Evolutionary conservation across 1,140 invertebrate species (phyloP).

Genomic region (Trachymyrmex cornetzi): DNA sequence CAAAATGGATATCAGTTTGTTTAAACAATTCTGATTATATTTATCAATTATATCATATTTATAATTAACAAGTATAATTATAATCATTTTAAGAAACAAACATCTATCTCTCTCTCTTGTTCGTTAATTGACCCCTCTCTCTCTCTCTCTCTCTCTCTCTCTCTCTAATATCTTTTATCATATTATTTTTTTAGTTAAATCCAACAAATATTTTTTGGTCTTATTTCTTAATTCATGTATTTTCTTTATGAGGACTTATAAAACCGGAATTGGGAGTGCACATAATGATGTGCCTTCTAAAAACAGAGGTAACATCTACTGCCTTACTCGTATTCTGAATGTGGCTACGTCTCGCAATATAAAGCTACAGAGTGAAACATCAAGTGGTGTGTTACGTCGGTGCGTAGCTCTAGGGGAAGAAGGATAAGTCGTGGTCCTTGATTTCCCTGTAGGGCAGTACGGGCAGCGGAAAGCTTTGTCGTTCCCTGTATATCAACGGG

Average conservation of each 20-base stretch:
- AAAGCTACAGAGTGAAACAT: constrained; percentile 26
- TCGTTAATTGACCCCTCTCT: no score
- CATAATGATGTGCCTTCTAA: not conserved
- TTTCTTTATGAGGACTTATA: not conserved
- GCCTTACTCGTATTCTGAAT: not conserved
- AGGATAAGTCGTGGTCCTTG: constrained; percentile 59
- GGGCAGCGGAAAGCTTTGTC: constrained; percentile 21
- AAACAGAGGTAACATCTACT: not conserved
- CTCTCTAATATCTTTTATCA: no score
- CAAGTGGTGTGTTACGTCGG: constrained; percentile 32
- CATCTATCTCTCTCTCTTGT: no score
- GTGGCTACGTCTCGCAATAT: not conserved
- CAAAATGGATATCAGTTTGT: no score
- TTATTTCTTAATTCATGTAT: not conserved
- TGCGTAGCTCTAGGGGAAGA: constrained; percentile 38
- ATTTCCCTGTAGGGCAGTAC: constrained; percentile 62
- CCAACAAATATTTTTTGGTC: not conserved
- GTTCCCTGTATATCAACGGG: constrained; percentile 29
- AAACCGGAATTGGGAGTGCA: constrained; percentile 4
- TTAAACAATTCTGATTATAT: no score
- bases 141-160: no score
- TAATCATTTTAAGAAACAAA: no score
- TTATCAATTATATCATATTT: no score
- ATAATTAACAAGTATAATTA: no score
- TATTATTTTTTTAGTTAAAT: not conserved